These are phyloP conservation scores for Microcebus jonahi DNA, from an alignment of 2,113 vertebrate genomes.

Conservation along the genomic window DNA sequence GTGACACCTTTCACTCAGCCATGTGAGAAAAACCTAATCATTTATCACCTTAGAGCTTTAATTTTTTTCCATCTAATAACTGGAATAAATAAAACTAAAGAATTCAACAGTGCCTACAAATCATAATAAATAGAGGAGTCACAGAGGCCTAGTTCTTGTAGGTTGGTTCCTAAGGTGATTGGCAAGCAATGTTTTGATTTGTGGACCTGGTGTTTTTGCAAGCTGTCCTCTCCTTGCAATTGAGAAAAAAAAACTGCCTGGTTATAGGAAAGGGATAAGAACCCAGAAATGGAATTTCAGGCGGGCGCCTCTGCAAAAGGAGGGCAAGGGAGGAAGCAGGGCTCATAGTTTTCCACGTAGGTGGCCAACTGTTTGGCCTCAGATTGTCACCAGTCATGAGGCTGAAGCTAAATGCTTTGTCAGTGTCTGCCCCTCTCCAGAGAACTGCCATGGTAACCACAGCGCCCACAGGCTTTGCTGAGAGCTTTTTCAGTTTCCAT, in stretches of 20 bases:
- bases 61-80: neutral
- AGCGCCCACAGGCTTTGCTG: slow-evolving; percentile 40
- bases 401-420: slow-evolving; percentile 42
- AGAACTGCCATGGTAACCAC: neutral
- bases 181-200: neutral
- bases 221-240: neutral
- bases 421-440: slow-evolving; percentile 23
- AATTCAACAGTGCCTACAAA: neutral
- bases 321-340: neutral
- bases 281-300: slow-evolving; percentile 6
- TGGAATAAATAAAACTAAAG: neutral
- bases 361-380: slow-evolving; percentile 44
- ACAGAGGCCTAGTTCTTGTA: neutral
- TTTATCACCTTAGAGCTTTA: neutral
- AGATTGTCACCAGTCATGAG: neutral
- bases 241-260: neutral
- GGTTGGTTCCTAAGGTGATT: neutral
- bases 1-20: neutral
- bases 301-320: neutral
- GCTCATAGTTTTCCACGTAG: slow-evolving; percentile 37
- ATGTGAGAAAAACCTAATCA: neutral
- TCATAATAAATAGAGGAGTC: neutral
- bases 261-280: neutral
- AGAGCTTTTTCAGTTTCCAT: neutral
- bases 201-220: neutral